Percentiles rank a stretch among this genome's conserved stretches.
Conservation (phyloP, 2,797 vertebrate species). For the Argya squamiceps region DNA sequence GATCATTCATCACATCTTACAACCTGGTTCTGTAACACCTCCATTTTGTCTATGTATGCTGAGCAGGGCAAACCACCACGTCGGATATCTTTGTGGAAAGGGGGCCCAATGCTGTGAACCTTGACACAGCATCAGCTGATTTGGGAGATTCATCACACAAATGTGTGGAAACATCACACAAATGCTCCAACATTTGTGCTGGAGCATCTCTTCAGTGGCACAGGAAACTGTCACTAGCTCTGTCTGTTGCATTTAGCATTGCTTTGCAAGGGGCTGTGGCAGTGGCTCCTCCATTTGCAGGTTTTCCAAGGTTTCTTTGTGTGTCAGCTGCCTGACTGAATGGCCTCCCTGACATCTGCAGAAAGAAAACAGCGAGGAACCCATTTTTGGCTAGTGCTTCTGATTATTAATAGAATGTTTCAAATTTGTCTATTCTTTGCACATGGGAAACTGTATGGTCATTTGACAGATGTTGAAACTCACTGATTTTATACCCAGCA, state of each 20-base stretch:
- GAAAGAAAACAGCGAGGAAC: slow-evolving; percentile 26
- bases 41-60: neutral
- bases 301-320: slow-evolving; percentile 57
- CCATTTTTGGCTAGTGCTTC: slow-evolving; percentile 40
- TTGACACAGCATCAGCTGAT: neutral
- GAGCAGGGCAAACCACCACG: accelerated
- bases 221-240: neutral
- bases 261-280: neutral
- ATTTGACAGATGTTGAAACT: slow-evolving; percentile 63
- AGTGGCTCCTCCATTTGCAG: neutral
- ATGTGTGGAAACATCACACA: accelerated
- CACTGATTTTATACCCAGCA: slow-evolving; percentile 43
- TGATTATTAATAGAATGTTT: slow-evolving; percentile 65
- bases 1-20: neutral
- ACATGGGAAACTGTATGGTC: slow-evolving; percentile 56
- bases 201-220: neutral
- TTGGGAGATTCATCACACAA: too few relatives aligned
- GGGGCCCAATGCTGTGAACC: neutral
- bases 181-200: too few relatives aligned
- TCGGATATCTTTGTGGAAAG: neutral
- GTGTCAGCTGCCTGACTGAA: neutral
- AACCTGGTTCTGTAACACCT: accelerated
- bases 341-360: slow-evolving; percentile 25
- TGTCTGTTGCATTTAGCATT: neutral
- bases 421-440: slow-evolving; percentile 61